A percentile compares a stretch with the other conserved stretches of the same genome.
Conservation (phyloP, 2,113 vertebrate genomes). For the Brachypteracias leptosomus region DNA sequence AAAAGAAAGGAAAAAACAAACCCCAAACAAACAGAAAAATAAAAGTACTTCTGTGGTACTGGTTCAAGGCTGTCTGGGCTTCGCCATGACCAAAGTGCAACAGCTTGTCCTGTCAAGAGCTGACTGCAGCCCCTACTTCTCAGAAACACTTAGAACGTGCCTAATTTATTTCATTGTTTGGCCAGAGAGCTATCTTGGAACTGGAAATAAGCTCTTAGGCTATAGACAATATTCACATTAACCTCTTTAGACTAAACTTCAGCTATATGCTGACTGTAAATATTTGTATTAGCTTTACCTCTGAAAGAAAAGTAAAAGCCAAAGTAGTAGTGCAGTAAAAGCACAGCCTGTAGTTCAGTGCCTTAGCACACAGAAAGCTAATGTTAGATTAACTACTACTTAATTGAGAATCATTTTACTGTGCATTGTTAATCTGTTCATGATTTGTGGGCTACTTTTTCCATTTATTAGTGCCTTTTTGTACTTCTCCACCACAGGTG, state of each 20-base stretch:
- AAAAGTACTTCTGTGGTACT: background rate
- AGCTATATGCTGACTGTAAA: background rate
- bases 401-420: conserved; percentile 3
- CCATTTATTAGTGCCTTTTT: background rate
- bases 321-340: background rate
- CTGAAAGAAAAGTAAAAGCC: conserved; percentile 19
- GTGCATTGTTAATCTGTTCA: background rate
- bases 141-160: background rate
- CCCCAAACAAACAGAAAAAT: background rate
- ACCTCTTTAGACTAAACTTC: background rate
- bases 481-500: background rate
- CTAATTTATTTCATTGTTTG: background rate
- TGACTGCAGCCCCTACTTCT: background rate
- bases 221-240: background rate
- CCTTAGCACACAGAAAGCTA: background rate
- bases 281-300: background rate
- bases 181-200: background rate
- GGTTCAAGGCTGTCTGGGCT: background rate
- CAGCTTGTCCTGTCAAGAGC: background rate
- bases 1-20: background rate
- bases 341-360: background rate
- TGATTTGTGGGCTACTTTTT: conserved; percentile 20
- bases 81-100: rapidly evolving
- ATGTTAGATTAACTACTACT: background rate
- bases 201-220: background rate